phyloP scores from a whole-genome alignment of 2,797 vertebrate genomes.

The Scolopax bukidnonensis region DNA sequence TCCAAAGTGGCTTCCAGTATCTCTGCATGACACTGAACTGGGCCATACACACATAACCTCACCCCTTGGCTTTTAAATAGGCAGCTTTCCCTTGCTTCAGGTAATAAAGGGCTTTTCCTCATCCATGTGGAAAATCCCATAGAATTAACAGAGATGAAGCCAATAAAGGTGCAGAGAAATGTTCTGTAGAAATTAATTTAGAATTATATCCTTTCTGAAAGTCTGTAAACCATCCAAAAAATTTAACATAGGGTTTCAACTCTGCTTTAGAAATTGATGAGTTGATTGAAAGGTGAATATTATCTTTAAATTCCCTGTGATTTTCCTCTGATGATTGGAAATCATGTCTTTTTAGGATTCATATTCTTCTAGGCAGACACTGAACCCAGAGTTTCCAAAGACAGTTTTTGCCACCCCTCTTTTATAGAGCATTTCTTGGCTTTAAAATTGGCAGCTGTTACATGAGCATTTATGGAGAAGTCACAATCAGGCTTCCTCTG shows the following conservation, averaged over 20 bases:
- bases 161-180: background rate
- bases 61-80: background rate
- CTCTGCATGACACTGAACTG: background rate
- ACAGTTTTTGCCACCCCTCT: background rate
- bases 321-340: background rate
- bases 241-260: background rate
- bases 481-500: background rate
- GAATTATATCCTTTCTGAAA: background rate
- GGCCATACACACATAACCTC: fast-evolving
- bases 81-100: background rate
- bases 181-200: background rate
- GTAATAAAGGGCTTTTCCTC: background rate
- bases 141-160: background rate
- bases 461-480: background rate
- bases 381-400: background rate
- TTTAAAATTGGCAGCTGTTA: background rate
- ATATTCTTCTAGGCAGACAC: background rate
- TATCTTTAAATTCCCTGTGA: background rate
- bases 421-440: background rate
- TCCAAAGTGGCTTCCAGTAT: background rate
- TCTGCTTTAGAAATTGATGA: background rate
- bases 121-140: background rate
- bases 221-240: background rate
- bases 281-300: background rate
- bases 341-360: background rate